Evolutionary conservation across 1,140 invertebrate genomes (phyloP), one percentile per base, ranked within the genome.

Genomic region (Nasonia vitripennis): DNA sequence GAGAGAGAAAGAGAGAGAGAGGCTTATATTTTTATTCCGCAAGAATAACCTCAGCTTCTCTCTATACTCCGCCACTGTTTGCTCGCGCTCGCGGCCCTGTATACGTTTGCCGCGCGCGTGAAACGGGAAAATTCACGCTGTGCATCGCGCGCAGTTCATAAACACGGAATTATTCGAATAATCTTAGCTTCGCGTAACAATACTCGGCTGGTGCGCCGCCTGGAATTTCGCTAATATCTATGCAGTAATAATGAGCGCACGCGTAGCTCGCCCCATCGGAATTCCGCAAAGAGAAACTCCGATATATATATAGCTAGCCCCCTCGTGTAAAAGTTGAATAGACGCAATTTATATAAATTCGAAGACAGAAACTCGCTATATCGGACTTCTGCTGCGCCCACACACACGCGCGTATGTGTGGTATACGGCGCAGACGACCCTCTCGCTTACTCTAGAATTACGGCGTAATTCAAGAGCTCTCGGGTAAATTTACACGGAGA

Each of bases 261-360:
- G 51, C 51, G 14, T 5, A 55, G 14, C 2, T 7, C 3, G 23
- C 9, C 23, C 31, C 17, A 37, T 79, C 12, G 17, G 37, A 79
- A 34, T 79, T n/a, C 14, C 51, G 27, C 80, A 9, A 20, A 27
- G 27, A 27, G 27, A 27, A 2, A 27, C 27, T 27, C 27, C 27
- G 27, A 1, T 27, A n/a, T n/a, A 1, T 27, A 27, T 27, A 27
- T 27, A 27, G 27, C 27, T 27, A 27, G 27, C 1, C 62, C 34
- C 10, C 55, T 67, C 68, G 79, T 27, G 3, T 41, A 55, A 73
- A 82, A 82, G 41, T 74, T 82, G 55, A 73, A 71, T 27, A 79
- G 68, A 81, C 31, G 31, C 68, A 81, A 81, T 81, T 71, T 73
- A 81, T 81, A 73, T 51, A 71, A 81, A 73, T 73, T 73, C 20